Conservation (phyloP, 2,797 vertebrate genomes). For the Lemur catta region DNA sequence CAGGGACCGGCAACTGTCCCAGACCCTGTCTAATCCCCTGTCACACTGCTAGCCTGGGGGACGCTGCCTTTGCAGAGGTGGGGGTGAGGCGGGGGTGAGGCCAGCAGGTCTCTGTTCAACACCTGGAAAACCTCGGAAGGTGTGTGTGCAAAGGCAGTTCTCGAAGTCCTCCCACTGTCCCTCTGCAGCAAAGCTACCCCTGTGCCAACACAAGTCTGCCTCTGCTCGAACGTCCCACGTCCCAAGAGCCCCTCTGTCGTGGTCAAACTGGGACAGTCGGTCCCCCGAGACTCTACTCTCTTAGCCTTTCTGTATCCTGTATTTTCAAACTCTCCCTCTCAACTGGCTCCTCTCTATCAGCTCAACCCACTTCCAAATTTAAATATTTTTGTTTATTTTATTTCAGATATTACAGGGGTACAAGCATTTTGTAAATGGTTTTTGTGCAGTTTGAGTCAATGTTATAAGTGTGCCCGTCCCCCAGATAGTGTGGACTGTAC, state of each 20-base stretch:
- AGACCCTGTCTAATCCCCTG: neutral
- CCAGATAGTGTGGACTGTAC: too few relatives aligned
- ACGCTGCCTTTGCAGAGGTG: too few relatives aligned
- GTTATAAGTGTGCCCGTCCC: too few relatives aligned
- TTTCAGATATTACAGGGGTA: too few relatives aligned
- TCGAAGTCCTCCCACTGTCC: neutral
- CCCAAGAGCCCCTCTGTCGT: too few relatives aligned
- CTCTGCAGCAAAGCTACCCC: neutral
- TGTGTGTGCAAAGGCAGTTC: neutral
- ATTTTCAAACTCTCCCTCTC: neutral
- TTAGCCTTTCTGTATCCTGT: too few relatives aligned
- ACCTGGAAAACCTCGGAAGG: neutral
- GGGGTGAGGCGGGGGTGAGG: neutral
- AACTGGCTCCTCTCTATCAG: neutral
- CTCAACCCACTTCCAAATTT: neutral
- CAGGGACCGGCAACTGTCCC: neutral
- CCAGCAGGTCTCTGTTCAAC: neutral
- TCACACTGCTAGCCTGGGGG: neutral
- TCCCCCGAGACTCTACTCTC: too few relatives aligned
- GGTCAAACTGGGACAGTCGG: too few relatives aligned
- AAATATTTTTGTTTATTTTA: too few relatives aligned
- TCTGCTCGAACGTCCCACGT: neutral
- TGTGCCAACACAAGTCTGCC: neutral
- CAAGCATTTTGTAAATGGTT: too few relatives aligned
- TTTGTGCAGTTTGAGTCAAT: too few relatives aligned